phyloP scores from a whole-genome alignment of 2,113 vertebrate species.

The Pavo muticus region DNA sequence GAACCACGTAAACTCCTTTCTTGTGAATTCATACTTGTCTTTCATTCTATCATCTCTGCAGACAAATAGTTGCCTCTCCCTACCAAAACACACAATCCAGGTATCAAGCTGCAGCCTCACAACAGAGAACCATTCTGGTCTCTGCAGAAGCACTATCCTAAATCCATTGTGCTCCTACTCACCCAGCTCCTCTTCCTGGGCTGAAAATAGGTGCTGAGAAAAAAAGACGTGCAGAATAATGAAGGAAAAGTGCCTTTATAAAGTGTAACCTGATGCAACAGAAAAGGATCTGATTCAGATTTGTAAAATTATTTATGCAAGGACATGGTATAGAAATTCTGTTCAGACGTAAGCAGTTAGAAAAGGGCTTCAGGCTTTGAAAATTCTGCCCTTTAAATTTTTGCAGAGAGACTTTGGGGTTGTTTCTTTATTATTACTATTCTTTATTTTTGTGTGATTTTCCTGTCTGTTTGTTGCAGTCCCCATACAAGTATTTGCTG shows the following conservation, averaged over 20 bases:
- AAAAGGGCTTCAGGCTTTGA: neutral
- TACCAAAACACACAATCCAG: neutral
- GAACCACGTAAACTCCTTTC: neutral
- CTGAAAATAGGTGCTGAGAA: neutral
- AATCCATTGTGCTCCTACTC: neutral
- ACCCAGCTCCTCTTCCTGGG: neutral
- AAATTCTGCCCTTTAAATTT: neutral
- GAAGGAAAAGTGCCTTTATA: neutral
- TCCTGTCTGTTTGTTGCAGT: neutral
- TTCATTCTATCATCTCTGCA: neutral
- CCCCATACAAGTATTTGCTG: neutral
- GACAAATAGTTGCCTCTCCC: neutral
- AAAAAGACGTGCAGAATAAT: neutral
- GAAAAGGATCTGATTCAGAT: neutral
- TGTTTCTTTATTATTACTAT: no score
- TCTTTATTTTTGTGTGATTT: neutral
- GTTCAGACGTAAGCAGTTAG: neutral
- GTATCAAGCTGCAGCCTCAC: neutral
- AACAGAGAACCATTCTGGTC: neutral
- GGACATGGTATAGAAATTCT: neutral
- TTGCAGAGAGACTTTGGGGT: neutral
- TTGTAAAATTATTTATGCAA: neutral
- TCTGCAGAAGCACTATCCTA: neutral
- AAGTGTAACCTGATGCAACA: neutral
- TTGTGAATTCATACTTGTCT: neutral